Base-by-base conservation (phyloP, 2,888 invertebrate genomes). In the Drosophila stalkeri region DNA sequence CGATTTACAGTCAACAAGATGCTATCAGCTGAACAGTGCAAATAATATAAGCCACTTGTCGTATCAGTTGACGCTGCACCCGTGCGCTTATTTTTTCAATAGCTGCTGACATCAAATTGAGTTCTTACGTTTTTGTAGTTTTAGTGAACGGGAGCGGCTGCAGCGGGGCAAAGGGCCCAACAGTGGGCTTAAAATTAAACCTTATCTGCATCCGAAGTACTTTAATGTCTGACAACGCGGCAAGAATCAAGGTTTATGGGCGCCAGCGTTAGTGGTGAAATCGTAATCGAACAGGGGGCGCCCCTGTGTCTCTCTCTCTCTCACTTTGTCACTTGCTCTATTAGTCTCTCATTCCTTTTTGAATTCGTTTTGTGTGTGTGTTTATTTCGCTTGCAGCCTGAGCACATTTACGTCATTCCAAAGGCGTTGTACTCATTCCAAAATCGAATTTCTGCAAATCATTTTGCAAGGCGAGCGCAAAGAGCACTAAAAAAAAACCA, bases 191-290 rank as follows among this genome's bases (percentile, higher is more conserved):
- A 72, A 68, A 75, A 70, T 55, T 31, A 61, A 54, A 67, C 64
- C 51, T 56, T 66, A 72, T 70, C 59, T 44, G 73, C 57, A 64
- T 65, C 43, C 54, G 67, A 70, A 74, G 62, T 74, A 64, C 64
- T 77, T 83, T 68, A 68, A 64, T 81, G 75, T 83, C 71, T 70
- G 79, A 74, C 77, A 74, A 89, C 73, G 69, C 60, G 69, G 72
- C 65, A 67, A 89, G 89, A 89, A 71, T 79, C 77, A 84, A 86
- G 75, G 78, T 86, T 86, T 72, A 70, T 71, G 54, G 52, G 44
- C 54, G 47, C 23, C 52, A 43, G 43, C 64, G 52, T 52, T 68
- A 54, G 39, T 89, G 87, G 79, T 81, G 84, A 84, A 84, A 84
- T 84, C 81, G 75, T 63, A 46, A 56, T 65, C 54, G 59, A 54